Evolutionary conservation across 2,888 invertebrate genomes (phyloP), one percentile per base, ranked within the genome.

Genomic region (Drosophila algonquin): DNA sequence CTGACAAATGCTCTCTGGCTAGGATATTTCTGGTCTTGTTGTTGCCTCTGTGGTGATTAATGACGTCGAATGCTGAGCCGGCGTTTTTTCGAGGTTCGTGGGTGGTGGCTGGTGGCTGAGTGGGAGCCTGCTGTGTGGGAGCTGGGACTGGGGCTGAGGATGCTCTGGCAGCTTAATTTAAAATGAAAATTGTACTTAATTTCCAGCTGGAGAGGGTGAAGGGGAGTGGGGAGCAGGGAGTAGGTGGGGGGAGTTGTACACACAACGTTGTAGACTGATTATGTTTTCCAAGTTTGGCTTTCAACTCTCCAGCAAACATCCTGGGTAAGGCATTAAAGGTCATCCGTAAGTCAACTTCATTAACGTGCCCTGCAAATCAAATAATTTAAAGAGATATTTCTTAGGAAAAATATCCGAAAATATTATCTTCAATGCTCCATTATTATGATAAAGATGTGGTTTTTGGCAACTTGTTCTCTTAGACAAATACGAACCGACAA

Each of bases 111-210:
- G 35, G 1, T 40, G 14, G 35, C 14, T 40, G 40, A 14, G 40
- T 14, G 40, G 40, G 40, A 40, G 40, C 40, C 40, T 40, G 40
- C 40, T 40, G 40, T 47, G 35, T 50, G 47, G 32, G 57, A 30
- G 75, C 32, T 21, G 35, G 52, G 18, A 21, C 21, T 21, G 21
- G 32, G 54, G 14, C 44, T 30, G 63, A 44, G 75, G 44, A 76
- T 61, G 75, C 68, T 56, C 56, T 86, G 88, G 83, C 83, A 83
- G 83, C 83, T 84, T 84, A 88, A 84, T 84, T 84, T 84, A 84
- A 84, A 84, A 84, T 88, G 87, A 84, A 84, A 84, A 84, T 88
- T 84, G 83, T 84, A 84, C 83, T 84, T 84, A 88, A 84, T 84
- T 84, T 88, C 79, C 86, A 78, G 80, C 70, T 48, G 21, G 14